These are phyloP conservation scores for Phymanthus crucifer DNA, from an alignment of 92 coral and sea anemone species.

Conservation along the genomic window DNA sequence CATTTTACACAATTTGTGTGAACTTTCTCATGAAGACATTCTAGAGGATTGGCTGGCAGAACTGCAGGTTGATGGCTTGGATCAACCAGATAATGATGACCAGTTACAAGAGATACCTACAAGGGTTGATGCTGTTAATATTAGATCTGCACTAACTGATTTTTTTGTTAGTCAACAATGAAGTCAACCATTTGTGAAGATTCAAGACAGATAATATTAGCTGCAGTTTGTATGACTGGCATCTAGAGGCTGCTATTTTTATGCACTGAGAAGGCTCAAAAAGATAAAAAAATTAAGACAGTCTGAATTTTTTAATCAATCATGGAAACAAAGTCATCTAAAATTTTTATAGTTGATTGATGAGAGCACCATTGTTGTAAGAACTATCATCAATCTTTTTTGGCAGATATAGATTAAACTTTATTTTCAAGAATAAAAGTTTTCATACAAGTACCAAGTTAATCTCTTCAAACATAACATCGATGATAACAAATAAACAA, in stretches of 20 bases:
- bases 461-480: not conserved
- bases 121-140: not conserved
- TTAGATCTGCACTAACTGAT: not conserved
- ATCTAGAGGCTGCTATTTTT: not conserved
- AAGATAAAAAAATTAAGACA: not conserved
- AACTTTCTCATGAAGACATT: not conserved
- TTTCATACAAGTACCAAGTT: not conserved
- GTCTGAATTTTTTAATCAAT: not conserved
- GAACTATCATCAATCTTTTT: too few species aligned
- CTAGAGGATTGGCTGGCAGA: slow-evolving; percentile 4
- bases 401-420: not conserved
- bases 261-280: not conserved
- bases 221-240: not conserved
- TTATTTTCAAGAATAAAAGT: not conserved
- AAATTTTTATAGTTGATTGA: too few species aligned
- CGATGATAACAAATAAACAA: not conserved
- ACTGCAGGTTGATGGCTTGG: not conserved
- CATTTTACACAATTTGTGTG: slow-evolving; percentile 26
- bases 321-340: too few species aligned
- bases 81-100: not conserved
- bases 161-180: not conserved
- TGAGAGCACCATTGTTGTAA: too few species aligned
- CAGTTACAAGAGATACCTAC: not conserved
- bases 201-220: too few species aligned
- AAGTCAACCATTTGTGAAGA: too few species aligned